Conservation (phyloP, 2,797 vertebrate species). For the Cetoscarus ocellatus region DNA sequence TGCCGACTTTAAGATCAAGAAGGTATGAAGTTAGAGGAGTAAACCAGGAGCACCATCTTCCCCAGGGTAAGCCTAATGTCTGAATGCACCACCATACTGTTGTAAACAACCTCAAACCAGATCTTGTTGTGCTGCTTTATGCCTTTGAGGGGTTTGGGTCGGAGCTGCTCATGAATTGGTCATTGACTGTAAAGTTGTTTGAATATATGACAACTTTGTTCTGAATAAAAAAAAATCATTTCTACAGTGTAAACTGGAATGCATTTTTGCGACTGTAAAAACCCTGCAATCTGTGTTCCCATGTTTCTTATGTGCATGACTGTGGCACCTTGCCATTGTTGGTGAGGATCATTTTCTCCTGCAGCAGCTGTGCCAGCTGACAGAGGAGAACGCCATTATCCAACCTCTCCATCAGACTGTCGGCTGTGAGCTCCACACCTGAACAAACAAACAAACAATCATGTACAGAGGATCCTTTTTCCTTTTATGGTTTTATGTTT, state of each 20-base stretch:
- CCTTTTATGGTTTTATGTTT: background rate
- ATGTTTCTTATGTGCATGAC: background rate
- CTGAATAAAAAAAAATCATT: too few relatives aligned
- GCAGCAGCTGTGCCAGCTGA: constrained; percentile 91
- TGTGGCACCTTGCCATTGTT: constrained; percentile 76
- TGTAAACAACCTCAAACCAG: background rate
- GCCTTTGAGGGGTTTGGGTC: background rate
- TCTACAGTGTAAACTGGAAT: too few relatives aligned
- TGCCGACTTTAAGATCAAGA: too few relatives aligned
- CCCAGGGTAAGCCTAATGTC: constrained; percentile 11
- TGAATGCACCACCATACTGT: background rate
- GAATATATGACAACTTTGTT: too few relatives aligned
- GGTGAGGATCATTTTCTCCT: constrained; percentile 89
- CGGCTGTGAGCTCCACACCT: constrained; percentile 92
- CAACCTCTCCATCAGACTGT: constrained; percentile 92
- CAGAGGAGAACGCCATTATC: constrained; percentile 96
- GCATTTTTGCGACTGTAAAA: background rate
- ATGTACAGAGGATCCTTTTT: background rate
- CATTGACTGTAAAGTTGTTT: background rate
- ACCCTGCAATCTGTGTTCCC: background rate
- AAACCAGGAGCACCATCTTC: constrained; percentile 4
- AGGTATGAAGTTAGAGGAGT: too few relatives aligned
- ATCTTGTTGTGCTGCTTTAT: constrained; percentile 3
- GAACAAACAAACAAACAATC: constrained; percentile 40
- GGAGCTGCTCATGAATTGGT: background rate